Evolutionary conservation across 2,113 vertebrate species (phyloP).

Genomic region (Grus americana): DNA sequence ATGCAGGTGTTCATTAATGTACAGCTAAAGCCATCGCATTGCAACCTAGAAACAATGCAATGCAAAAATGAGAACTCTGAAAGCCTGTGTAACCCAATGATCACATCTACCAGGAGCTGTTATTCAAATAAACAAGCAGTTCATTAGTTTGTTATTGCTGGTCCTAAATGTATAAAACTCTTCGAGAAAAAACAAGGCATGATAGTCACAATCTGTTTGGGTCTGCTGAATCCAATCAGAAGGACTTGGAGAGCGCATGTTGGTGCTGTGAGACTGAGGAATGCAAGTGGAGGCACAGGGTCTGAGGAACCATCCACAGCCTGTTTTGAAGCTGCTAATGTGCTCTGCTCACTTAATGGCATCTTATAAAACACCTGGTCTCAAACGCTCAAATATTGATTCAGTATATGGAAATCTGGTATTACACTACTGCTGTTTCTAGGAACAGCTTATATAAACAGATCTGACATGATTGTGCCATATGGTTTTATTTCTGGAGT

Average conservation of each 20-base stretch:
- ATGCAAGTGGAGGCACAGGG: slow-evolving; percentile 63
- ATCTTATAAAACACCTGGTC: slow-evolving; percentile 96
- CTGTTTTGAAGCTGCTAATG: slow-evolving; percentile 65
- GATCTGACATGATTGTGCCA: slow-evolving; percentile 72
- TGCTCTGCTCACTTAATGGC: slow-evolving; percentile 85
- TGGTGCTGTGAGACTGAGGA: slow-evolving; percentile 81
- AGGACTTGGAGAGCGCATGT: slow-evolving; percentile 25
- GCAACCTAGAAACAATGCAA: slow-evolving; percentile 74
- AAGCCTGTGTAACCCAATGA: background rate
- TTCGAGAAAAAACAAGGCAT: slow-evolving; percentile 44
- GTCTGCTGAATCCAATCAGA: slow-evolving; percentile 45
- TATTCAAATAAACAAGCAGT: slow-evolving; percentile 71
- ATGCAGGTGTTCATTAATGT: background rate
- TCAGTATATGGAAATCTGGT: slow-evolving; percentile 87
- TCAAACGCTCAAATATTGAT: slow-evolving; percentile 90
- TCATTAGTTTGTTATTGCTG: slow-evolving; percentile 75
- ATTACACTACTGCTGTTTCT: slow-evolving; percentile 79
- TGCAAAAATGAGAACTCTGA: slow-evolving; percentile 53
- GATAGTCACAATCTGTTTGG: slow-evolving; percentile 69
- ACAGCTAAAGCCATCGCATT: background rate
- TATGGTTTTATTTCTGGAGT: slow-evolving; percentile 78
- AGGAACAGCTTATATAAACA: slow-evolving; percentile 93
- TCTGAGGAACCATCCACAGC: slow-evolving; percentile 57
- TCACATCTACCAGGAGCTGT: slow-evolving; percentile 13
- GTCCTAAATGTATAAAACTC: slow-evolving; percentile 73